Percentiles rank a stretch among this genome's conserved stretches.
phyloP scores from a whole-genome alignment of 2,888 invertebrate genomes.

The Malacosoma neustria region DNA sequence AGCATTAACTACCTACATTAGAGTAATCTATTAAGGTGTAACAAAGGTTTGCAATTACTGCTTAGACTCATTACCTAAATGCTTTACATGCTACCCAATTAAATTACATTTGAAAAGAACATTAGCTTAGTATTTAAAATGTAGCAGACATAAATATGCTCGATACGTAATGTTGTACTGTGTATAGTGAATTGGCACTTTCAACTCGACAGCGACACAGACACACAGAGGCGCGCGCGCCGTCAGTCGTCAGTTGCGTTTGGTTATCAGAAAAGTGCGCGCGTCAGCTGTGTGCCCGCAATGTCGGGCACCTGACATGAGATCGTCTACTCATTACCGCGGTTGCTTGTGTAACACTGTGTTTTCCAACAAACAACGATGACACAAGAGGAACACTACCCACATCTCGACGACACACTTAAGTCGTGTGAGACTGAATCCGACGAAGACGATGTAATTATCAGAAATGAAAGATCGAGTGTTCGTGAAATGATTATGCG shows the following conservation, averaged over 20 bases:
- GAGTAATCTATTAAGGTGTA: neutral
- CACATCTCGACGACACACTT: constrained; percentile 42
- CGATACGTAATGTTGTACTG: no score
- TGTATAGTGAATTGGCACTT: neutral
- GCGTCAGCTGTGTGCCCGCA: constrained; percentile 40
- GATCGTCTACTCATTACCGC: constrained; percentile 35
- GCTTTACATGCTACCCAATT: no score
- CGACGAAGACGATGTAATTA: constrained; percentile 51
- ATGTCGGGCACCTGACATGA: constrained; percentile 47
- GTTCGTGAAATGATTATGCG: constrained; percentile 63
- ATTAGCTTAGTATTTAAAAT: no score
- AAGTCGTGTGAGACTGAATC: constrained; percentile 40
- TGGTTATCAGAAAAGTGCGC: constrained; percentile 39
- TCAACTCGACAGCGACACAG: constrained; percentile 18
- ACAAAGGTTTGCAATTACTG: no score
- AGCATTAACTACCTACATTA: neutral
- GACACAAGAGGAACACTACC: constrained; percentile 56
- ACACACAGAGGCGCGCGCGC: constrained; percentile 33
- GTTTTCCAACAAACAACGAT: constrained; percentile 37
- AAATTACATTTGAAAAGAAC: no score
- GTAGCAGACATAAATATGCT: no score
- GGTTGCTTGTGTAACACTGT: constrained; percentile 43
- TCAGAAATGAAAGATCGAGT: constrained; percentile 47
- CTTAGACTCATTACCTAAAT: no score
- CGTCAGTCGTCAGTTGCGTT: constrained; percentile 46